Percentiles rank a stretch among this genome's conserved stretches.
These are phyloP conservation scores for Hyla sarda DNA, from an alignment of 2,113 vertebrate species.

Conservation along the genomic window DNA sequence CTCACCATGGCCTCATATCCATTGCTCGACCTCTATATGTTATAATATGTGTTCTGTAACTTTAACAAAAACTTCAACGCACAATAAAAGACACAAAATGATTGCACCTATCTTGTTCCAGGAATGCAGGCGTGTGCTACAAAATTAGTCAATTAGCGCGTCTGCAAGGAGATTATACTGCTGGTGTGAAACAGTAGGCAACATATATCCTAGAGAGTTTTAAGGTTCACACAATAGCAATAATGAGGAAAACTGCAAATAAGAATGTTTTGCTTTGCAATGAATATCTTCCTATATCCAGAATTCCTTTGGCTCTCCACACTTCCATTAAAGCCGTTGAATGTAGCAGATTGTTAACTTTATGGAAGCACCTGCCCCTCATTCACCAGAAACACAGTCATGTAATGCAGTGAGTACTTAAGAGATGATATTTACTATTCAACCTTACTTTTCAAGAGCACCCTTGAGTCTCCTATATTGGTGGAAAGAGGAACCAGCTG, in stretches of 20 bases:
- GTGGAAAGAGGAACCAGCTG: slow-evolving; percentile 11
- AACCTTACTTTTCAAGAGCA: slow-evolving; percentile 15
- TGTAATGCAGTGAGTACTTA: slow-evolving; percentile 35
- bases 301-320: background rate
- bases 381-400: slow-evolving; percentile 28
- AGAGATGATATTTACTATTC: slow-evolving; percentile 53
- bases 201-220: background rate
- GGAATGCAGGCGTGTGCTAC: background rate
- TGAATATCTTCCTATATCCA: slow-evolving; percentile 1
- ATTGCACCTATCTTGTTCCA: background rate
- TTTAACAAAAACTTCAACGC: background rate
- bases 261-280: slow-evolving; percentile 33
- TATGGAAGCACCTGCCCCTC: slow-evolving; percentile 24
- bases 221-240: slow-evolving; percentile 27
- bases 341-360: slow-evolving; percentile 13
- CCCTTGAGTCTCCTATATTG: slow-evolving; percentile 35
- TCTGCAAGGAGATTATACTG: slow-evolving; percentile 5
- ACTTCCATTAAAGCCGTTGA: slow-evolving; percentile 19
- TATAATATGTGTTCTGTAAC: background rate
- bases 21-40: background rate
- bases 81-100: background rate
- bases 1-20: background rate
- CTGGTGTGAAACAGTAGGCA: slow-evolving; percentile 27
- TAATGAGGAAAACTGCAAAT: slow-evolving; percentile 31
- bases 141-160: slow-evolving; percentile 1